These are phyloP conservation scores for Gryon sp. DNA, from an alignment of 1,140 invertebrate species.

Conservation along the genomic window DNA sequence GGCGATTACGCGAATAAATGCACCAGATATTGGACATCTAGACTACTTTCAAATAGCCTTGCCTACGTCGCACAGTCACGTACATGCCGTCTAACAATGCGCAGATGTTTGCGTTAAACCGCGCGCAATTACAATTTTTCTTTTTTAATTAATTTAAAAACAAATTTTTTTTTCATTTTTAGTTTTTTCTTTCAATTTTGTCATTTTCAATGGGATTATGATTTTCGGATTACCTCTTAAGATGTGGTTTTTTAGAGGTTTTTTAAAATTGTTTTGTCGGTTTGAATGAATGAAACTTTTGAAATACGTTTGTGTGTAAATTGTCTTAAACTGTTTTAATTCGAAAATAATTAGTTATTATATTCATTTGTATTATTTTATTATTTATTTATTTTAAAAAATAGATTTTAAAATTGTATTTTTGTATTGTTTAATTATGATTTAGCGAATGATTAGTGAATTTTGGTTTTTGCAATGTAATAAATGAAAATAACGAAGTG, in stretches of 20 bases:
- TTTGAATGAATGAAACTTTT: constrained; percentile 22
- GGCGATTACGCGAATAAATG: constrained; percentile 67
- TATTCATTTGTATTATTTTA: not conserved
- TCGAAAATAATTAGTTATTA: not conserved
- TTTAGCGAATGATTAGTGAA: not conserved
- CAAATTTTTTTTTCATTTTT: too few relatives aligned
- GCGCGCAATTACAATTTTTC: too few relatives aligned
- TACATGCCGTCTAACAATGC: constrained; percentile 40
- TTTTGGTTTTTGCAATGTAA: too few relatives aligned
- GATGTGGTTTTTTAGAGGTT: constrained; percentile 32
- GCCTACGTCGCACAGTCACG: constrained; percentile 55
- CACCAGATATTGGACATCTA: constrained; percentile 67
- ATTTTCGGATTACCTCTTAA: too few relatives aligned
- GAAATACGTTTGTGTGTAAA: constrained; percentile 17
- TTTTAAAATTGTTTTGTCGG: constrained; percentile 1
- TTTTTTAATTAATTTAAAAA: too few relatives aligned
- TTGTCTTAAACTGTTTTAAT: not conserved
- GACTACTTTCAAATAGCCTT: constrained; percentile 74
- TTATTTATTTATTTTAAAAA: too few relatives aligned
- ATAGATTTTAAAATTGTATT: too few relatives aligned
- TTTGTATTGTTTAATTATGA: too few relatives aligned
- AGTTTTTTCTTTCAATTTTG: too few relatives aligned
- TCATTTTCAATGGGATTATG: too few relatives aligned
- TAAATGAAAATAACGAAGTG: not conserved
- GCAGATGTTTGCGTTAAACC: constrained; percentile 51